A percentile compares a stretch with the other conserved stretches of the same genome.
Conservation (phyloP, 2,113 vertebrate genomes). For the Amphiprion percula region DNA sequence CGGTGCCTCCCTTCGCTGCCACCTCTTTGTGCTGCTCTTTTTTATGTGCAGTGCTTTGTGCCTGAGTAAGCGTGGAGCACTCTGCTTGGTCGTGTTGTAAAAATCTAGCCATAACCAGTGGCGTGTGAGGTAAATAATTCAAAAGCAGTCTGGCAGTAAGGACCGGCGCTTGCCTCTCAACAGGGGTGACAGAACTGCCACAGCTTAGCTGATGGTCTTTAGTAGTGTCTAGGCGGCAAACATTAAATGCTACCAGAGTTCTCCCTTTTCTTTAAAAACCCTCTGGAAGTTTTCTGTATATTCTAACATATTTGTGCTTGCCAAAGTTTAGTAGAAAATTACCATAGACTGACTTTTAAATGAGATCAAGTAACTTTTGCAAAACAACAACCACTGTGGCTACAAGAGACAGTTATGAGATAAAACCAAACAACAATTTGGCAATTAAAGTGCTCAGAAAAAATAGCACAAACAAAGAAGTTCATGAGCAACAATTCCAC, state of each 20-base stretch:
- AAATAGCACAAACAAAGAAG: too few species aligned
- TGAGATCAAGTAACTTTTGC: background rate
- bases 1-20: conserved; percentile 16
- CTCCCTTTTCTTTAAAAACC: conserved; percentile 2
- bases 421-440: background rate
- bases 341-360: background rate
- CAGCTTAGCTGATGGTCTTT: conserved; percentile 62
- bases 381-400: background rate
- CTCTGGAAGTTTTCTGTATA: background rate
- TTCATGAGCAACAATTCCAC: too few species aligned
- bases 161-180: conserved; percentile 65
- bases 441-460: background rate
- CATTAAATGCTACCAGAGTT: conserved; percentile 3
- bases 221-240: conserved; percentile 45
- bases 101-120: conserved; percentile 68
- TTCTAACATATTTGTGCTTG: background rate
- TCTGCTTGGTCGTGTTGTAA: conserved; percentile 64
- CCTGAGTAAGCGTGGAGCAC: conserved; percentile 52
- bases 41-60: conserved; percentile 56
- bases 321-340: background rate
- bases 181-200: conserved; percentile 71
- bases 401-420: background rate
- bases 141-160: conserved; percentile 74
- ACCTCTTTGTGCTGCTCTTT: conserved; percentile 45
- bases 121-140: conserved; percentile 80